These are phyloP conservation scores for Mellilla xanthometata DNA, from an alignment of 2,888 invertebrate species.

Conservation along the genomic window DNA sequence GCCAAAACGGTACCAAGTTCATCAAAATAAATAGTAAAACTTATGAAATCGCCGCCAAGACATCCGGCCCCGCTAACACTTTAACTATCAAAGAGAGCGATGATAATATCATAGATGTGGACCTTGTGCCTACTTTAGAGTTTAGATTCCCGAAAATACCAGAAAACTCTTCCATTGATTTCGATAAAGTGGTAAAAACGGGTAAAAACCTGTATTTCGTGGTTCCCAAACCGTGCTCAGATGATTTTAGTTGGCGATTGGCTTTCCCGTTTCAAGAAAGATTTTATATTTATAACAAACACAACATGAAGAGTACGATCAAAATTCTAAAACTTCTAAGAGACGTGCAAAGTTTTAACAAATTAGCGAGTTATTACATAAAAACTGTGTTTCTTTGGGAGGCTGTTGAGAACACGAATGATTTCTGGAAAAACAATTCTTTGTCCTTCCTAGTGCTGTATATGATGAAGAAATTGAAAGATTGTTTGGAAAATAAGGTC, in stretches of 20 bases:
- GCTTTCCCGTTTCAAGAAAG: constrained; percentile 62
- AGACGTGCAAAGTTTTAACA: constrained; percentile 55
- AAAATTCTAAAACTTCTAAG: constrained; percentile 56
- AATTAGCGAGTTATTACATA: constrained; percentile 60
- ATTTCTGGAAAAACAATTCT: constrained; percentile 52
- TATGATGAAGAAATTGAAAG: constrained; percentile 51
- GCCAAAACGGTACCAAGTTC: constrained; percentile 41
- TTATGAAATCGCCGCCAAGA: constrained; percentile 46
- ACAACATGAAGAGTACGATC: constrained; percentile 54
- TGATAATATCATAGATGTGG: constrained; percentile 52
- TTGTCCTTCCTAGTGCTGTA: constrained; percentile 48
- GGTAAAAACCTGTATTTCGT: constrained; percentile 48
- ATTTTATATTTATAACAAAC: constrained; percentile 42
- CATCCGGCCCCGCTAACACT: constrained; percentile 58
- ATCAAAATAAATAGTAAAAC: constrained; percentile 39
- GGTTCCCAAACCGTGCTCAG: constrained; percentile 56
- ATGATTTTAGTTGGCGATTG: constrained; percentile 56
- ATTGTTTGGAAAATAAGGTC: constrained; percentile 38
- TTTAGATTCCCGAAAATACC: constrained; percentile 51
- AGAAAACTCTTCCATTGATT: constrained; percentile 41
- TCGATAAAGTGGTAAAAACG: constrained; percentile 38
- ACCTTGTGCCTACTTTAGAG: constrained; percentile 57
- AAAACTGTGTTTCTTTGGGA: constrained; percentile 64
- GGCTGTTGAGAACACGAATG: constrained; percentile 34
- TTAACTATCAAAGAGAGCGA: constrained; percentile 45